These are phyloP conservation scores for Lagodon rhomboides DNA, from an alignment of 2,797 vertebrate species.

Conservation along the genomic window DNA sequence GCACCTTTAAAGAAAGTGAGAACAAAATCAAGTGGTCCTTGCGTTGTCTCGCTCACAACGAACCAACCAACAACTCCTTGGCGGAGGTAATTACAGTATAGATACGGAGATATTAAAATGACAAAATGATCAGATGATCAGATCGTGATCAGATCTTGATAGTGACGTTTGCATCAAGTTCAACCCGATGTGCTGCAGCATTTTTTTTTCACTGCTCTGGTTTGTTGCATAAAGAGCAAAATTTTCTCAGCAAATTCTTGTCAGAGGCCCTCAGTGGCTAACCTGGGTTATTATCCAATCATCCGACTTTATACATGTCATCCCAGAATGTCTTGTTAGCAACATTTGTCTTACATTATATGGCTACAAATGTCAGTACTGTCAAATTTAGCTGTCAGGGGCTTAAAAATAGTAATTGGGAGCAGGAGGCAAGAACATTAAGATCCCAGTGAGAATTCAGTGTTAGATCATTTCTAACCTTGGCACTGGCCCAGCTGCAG, in stretches of 20 bases:
- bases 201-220: slow-evolving; percentile 1
- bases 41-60: too few species aligned
- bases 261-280: slow-evolving; percentile 55
- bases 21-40: too few species aligned
- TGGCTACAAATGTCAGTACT: slow-evolving; percentile 67
- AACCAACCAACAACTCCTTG: too few species aligned
- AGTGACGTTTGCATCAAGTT: slow-evolving; percentile 12
- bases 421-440: slow-evolving; percentile 67
- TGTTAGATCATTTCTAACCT: slow-evolving; percentile 46
- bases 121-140: too few species aligned
- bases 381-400: slow-evolving; percentile 79
- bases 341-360: slow-evolving; percentile 82
- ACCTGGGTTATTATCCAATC: slow-evolving; percentile 74
- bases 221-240: slow-evolving; percentile 34
- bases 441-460: slow-evolving; percentile 50
- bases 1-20: too few species aligned
- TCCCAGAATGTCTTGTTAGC: slow-evolving; percentile 75
- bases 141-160: not conserved
- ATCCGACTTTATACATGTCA: slow-evolving; percentile 66
- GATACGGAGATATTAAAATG: too few species aligned
- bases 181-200: not conserved
- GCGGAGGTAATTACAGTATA: too few species aligned
- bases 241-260: slow-evolving; percentile 47
- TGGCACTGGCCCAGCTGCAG: slow-evolving; percentile 41
- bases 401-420: slow-evolving; percentile 76